phyloP scores from a whole-genome alignment of 2,888 invertebrate genomes.

The Thysanoteuthis rhombus region DNA sequence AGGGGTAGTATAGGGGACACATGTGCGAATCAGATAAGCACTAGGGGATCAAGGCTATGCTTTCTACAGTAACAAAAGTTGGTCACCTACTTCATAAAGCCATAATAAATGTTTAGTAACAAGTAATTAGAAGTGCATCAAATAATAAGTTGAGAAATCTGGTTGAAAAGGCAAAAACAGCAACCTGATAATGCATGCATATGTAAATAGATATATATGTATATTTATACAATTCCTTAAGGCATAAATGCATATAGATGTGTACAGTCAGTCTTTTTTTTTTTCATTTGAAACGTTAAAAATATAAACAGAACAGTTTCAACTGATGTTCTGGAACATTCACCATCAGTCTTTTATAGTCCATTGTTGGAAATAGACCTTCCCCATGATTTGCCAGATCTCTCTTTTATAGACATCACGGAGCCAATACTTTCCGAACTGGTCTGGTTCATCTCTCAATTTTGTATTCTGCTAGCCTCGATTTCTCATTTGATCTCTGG shows the following conservation, averaged over 20 bases:
- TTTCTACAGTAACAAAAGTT: not conserved
- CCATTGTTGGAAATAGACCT: too few relatives aligned
- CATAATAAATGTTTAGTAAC: not conserved
- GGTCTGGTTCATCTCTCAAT: too few relatives aligned
- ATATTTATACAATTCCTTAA: not conserved
- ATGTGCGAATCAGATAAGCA: not conserved
- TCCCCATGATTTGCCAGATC: too few relatives aligned
- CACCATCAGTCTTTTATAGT: too few relatives aligned
- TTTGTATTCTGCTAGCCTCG: too few relatives aligned
- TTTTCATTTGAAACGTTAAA: not conserved
- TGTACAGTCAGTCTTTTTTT: not conserved
- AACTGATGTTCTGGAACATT: not conserved
- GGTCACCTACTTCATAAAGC: slow-evolving; percentile 12
- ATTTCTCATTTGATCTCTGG: too few relatives aligned
- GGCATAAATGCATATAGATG: not conserved
- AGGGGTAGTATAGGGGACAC: not conserved
- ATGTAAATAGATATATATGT: too few relatives aligned
- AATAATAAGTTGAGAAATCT: not conserved
- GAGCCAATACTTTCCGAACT: too few relatives aligned
- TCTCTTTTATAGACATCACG: too few relatives aligned
- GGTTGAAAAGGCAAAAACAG: not conserved
- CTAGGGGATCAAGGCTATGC: not conserved
- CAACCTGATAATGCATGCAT: not conserved
- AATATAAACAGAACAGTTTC: not conserved
- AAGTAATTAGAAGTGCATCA: slow-evolving; percentile 12